These are phyloP conservation scores for Aphyosemion australe DNA, from an alignment of 2,113 vertebrate genomes.

Conservation along the genomic window DNA sequence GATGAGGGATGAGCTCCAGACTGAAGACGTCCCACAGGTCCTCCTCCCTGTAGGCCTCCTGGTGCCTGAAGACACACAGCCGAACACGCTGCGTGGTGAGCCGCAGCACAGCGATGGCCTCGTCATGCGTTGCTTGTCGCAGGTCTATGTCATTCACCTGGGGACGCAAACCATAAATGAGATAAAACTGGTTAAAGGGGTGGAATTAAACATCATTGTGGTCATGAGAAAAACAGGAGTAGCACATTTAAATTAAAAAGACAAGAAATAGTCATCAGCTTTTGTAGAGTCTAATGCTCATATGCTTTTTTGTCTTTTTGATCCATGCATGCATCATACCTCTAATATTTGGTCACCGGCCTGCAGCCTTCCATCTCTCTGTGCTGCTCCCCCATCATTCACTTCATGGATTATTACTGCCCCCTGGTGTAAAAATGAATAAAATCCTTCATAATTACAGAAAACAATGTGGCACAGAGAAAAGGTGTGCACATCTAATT, in stretches of 20 bases:
- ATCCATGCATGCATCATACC: slow-evolving; percentile 68
- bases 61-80: slow-evolving; percentile 88
- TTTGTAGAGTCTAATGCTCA: no score
- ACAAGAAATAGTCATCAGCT: no score
- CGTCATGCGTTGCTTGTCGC: slow-evolving; percentile 91
- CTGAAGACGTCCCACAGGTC: slow-evolving; percentile 90
- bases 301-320: neutral
- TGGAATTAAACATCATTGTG: neutral
- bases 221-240: neutral
- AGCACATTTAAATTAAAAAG: neutral
- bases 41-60: slow-evolving; percentile 88
- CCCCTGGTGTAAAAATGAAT: slow-evolving; percentile 79
- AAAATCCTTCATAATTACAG: slow-evolving; percentile 14
- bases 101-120: slow-evolving; percentile 91
- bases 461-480: neutral
- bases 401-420: slow-evolving; percentile 95
- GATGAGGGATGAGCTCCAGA: slow-evolving; percentile 86
- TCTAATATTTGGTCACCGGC: slow-evolving; percentile 96
- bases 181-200: neutral
- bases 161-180: neutral
- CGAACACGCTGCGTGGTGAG: slow-evolving; percentile 89
- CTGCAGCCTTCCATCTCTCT: slow-evolving; percentile 92
- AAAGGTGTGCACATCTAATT: neutral
- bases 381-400: slow-evolving; percentile 93
- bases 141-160: slow-evolving; percentile 96